Conservation (phyloP, 2,888 invertebrate genomes). For the Nomada fabriciana region DNA sequence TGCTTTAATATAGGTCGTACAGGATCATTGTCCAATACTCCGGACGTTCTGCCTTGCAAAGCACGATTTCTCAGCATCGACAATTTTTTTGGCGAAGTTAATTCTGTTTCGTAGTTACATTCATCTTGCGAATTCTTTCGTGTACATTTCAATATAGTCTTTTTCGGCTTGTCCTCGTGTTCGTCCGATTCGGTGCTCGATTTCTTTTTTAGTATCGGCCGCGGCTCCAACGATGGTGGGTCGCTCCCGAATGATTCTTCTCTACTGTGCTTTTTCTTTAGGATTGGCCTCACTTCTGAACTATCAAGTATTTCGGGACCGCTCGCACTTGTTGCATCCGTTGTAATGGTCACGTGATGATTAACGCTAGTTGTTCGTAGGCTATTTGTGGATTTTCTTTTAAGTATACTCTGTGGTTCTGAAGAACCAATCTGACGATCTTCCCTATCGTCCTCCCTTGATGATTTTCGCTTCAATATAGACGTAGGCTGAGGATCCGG, state of each 20-base stretch:
- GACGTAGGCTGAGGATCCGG: conserved; percentile 88
- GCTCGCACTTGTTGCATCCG: conserved; percentile 87
- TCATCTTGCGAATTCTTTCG: conserved; percentile 89
- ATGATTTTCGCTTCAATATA: conserved; percentile 90
- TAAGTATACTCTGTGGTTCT: conserved; percentile 92
- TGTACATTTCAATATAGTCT: conserved; percentile 91
- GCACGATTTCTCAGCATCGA: conserved; percentile 86
- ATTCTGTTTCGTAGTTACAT: conserved; percentile 86
- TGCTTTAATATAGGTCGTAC: conserved; percentile 89
- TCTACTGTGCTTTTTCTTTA: conserved; percentile 92
- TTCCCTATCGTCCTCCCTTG: conserved; percentile 87
- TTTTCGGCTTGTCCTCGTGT: conserved; percentile 89
- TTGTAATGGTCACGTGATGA: conserved; percentile 89
- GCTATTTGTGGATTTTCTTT: conserved; percentile 90
- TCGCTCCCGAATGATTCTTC: conserved; percentile 86
- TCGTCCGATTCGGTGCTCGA: conserved; percentile 91
- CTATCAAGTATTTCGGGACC: conserved; percentile 78
- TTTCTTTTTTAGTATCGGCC: conserved; percentile 95
- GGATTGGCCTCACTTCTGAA: conserved; percentile 90
- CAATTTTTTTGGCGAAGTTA: conserved; percentile 86
- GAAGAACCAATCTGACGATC: conserved; percentile 88
- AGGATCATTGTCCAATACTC: conserved; percentile 85
- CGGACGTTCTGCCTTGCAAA: conserved; percentile 86
- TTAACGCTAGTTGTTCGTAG: conserved; percentile 86
- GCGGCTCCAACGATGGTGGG: conserved; percentile 80